Base-by-base conservation (phyloP, 2,797 vertebrate species). In the Neolamprologus multifasciatus region DNA sequence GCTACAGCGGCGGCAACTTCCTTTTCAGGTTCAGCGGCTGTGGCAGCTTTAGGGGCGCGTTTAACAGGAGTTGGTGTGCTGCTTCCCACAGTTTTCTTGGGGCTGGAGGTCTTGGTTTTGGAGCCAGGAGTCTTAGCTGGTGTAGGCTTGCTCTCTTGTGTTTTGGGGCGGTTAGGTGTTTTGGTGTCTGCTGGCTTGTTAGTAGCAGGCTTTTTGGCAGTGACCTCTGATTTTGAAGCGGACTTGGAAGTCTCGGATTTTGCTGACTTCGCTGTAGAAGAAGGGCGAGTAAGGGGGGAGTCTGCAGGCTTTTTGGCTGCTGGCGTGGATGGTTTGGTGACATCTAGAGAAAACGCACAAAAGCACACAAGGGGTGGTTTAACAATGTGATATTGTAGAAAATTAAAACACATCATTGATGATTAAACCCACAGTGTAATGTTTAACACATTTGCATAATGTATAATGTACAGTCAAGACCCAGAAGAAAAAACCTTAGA, bases 41-140 rank as follows among this genome's bases (percentile, higher is more conserved):
- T 62, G 6, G 81, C 64, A 45, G 91, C 52, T 92, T 97, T 97
- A 51, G 96, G 94, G 11, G 89, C 96, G 12, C 96, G 95, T 76
- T 96, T 97, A 19, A 97, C 95, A 8, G 97, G 94, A 85, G 96
- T 96, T 2, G 97, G 96, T 8, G 96, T 96, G 89, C 93, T 96
- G 91, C 95, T 96, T 57, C 96, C 96, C 55, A 96, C 96, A 9
- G 93, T 86, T 62, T 97, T 97, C 94, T 96, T 97, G 52, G 96
- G 95, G 83, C 91, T 95, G 81, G 96, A 48, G 33, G 89, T 64
- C 94, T 97, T 97, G 79, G 88, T 43, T 93, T 95, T 96, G 80
- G 93, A 84, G 29, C 11, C 84, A 26, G 94, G 79, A 4, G 94
- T 85, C 88, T 93, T 95, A 50, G 92, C 89, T n/a, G 92, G 86